These are phyloP conservation scores for Cygnus atratus DNA, from an alignment of 2,113 vertebrate genomes.

Conservation along the genomic window DNA sequence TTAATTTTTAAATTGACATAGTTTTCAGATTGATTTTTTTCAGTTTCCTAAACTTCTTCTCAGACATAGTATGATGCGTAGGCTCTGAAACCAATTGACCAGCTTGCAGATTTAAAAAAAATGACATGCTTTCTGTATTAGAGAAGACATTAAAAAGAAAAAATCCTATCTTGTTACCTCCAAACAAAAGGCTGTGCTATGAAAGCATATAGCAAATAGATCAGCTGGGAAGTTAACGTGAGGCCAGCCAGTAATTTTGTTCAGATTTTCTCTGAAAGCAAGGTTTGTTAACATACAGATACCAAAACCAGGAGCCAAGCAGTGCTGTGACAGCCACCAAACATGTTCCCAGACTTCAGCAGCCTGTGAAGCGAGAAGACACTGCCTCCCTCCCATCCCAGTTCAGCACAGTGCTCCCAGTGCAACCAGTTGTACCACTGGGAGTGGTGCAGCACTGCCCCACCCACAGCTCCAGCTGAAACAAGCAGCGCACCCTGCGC, in stretches of 20 bases:
- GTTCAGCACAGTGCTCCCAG: accelerated
- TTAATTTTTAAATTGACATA: not conserved
- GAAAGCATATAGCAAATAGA: accelerated
- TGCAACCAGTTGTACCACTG: too few species aligned
- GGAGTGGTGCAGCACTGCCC: too few species aligned
- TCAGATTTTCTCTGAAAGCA: not conserved
- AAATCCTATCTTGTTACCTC: not conserved
- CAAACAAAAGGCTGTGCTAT: not conserved
- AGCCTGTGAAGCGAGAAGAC: accelerated
- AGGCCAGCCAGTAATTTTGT: not conserved
- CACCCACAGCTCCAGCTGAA: too few species aligned
- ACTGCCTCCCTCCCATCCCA: accelerated
- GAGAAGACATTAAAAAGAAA: not conserved
- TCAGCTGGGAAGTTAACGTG: accelerated
- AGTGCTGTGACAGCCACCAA: not conserved
- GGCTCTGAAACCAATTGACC: not conserved
- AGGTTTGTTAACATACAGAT: not conserved
- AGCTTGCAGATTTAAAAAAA: not conserved
- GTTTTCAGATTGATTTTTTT: not conserved
- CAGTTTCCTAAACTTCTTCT: not conserved
- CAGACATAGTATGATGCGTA: accelerated
- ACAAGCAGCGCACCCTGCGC: too few species aligned
- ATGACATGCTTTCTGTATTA: not conserved
- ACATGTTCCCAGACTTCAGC: not conserved
- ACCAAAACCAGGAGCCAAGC: accelerated